Conservation (phyloP, 2,113 vertebrate species). For the Clarias macrocephalus region DNA sequence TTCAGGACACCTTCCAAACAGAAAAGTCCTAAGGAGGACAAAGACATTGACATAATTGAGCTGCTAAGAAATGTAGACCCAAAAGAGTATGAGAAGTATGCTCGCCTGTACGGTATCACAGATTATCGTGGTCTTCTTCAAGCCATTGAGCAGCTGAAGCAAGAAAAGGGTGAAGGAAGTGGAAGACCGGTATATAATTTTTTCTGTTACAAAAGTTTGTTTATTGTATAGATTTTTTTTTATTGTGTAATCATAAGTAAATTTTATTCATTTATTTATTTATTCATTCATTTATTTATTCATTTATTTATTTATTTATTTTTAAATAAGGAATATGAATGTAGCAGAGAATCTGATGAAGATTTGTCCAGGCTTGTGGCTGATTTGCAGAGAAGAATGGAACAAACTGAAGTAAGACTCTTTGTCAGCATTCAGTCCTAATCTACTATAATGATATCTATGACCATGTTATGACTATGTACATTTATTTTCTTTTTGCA, state of each 20-base stretch:
- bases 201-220: not conserved
- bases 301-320: constrained; percentile 1
- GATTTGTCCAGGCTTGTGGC: constrained; percentile 87
- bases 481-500: constrained; percentile 59
- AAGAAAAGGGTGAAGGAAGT: constrained; percentile 81
- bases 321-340: constrained; percentile 79
- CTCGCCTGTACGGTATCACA: constrained; percentile 89
- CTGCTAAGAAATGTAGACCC: constrained; percentile 96
- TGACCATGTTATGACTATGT: constrained; percentile 10
- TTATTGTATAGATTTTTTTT: not conserved
- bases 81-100: constrained; percentile 95
- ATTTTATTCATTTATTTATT: not conserved
- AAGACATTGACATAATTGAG: constrained; percentile 86
- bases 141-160: constrained; percentile 91
- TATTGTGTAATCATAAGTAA: not conserved
- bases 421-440: not conserved
- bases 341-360: constrained; percentile 77
- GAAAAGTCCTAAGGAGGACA: constrained; percentile 86
- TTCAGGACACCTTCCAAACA: constrained; percentile 87
- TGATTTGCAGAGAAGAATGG: constrained; percentile 83
- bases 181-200: constrained; percentile 78
- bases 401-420: constrained; percentile 81
- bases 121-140: constrained; percentile 95
- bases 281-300: constrained; percentile 45
- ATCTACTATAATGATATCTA: not conserved